These are phyloP conservation scores for Oscheius onirici DNA, from an alignment of 2,888 invertebrate genomes.

Conservation along the genomic window DNA sequence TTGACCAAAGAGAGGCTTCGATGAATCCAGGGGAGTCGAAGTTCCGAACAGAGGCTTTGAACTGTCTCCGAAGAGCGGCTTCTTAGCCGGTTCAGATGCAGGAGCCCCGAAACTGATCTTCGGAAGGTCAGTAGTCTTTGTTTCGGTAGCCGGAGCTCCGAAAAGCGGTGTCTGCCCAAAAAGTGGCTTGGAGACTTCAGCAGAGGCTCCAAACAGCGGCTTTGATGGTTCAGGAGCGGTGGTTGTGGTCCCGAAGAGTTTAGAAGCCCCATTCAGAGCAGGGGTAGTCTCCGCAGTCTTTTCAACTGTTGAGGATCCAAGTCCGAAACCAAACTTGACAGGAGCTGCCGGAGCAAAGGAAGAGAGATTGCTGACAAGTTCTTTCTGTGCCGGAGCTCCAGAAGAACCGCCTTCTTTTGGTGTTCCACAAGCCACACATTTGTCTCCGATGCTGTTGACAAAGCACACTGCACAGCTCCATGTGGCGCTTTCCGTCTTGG, in stretches of 20 bases:
- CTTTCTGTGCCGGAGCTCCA: neutral
- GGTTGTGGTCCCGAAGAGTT: neutral
- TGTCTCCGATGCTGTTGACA: neutral
- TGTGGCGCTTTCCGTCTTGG: neutral
- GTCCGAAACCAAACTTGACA: conserved; percentile 7
- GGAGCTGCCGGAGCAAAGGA: neutral
- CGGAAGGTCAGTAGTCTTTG: no score
- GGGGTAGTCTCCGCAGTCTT: neutral
- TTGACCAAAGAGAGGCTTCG: neutral
- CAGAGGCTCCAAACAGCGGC: neutral
- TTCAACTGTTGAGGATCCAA: neutral
- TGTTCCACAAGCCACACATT: neutral
- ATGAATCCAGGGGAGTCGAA: neutral
- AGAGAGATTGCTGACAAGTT: conserved; percentile 3
- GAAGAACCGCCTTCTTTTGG: neutral
- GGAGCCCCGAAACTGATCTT: no score
- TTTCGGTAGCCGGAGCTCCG: no score
- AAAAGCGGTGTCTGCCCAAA: neutral
- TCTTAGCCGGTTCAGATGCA: neutral
- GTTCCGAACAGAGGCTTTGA: no score
- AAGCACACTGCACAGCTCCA: conserved; percentile 10
- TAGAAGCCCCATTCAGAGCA: neutral
- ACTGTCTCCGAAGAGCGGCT: neutral
- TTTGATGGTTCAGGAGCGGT: neutral
- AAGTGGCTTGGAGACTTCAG: neutral